Conservation (phyloP, 2,797 vertebrate species). For the Pipistrellus kuhlii region DNA sequence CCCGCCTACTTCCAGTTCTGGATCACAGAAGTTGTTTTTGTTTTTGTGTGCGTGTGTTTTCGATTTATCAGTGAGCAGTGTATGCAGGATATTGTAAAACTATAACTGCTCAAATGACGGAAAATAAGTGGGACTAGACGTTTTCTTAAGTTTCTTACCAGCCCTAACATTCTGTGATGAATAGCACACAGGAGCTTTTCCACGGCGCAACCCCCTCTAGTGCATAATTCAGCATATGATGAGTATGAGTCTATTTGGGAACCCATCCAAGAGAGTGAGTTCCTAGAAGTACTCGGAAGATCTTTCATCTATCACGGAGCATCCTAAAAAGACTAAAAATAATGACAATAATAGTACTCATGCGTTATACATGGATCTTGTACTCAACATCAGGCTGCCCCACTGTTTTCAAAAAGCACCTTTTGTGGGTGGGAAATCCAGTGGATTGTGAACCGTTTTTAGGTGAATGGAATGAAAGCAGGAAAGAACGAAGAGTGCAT, state of each 20-base stretch:
- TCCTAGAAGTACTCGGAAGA: slow-evolving; percentile 78
- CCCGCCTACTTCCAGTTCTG: not conserved
- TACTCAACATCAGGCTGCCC: not conserved
- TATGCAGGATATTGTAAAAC: slow-evolving; percentile 26
- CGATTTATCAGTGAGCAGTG: not conserved
- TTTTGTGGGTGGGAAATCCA: not conserved
- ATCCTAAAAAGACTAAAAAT: slow-evolving; percentile 71
- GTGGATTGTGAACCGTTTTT: not conserved
- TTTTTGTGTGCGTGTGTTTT: not conserved
- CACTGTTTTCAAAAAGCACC: slow-evolving; percentile 41
- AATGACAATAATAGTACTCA: slow-evolving; percentile 6
- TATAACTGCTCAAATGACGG: slow-evolving; percentile 1
- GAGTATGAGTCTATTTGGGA: slow-evolving; percentile 73
- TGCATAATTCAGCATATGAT: slow-evolving; percentile 73
- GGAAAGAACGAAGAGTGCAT: not conserved
- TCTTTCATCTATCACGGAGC: slow-evolving; percentile 65
- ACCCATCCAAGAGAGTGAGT: slow-evolving; percentile 69
- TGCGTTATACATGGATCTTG: slow-evolving; percentile 1
- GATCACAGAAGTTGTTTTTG: slow-evolving; percentile 15
- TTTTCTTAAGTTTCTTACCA: slow-evolving; percentile 28
- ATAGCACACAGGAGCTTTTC: slow-evolving; percentile 59
- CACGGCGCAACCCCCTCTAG: slow-evolving; percentile 70
- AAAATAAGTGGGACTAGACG: not conserved
- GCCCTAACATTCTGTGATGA: slow-evolving; percentile 51
- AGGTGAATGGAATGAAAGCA: slow-evolving; percentile 5